These are phyloP conservation scores for Rhabdomys pumilio DNA, from an alignment of 2,797 vertebrate species.

Conservation along the genomic window DNA sequence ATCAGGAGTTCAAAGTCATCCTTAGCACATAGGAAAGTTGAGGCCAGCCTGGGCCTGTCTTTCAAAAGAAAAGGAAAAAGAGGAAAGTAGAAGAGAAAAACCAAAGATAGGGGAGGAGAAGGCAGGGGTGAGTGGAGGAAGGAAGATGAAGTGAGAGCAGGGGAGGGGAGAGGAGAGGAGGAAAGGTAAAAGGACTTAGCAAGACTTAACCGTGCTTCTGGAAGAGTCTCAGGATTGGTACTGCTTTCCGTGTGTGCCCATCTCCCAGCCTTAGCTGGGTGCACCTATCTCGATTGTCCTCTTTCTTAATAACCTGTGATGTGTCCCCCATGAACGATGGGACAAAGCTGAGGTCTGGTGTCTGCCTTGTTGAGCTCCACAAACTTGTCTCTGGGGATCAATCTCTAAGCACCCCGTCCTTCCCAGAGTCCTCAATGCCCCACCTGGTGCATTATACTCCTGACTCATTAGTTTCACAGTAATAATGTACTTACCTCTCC, in stretches of 20 bases:
- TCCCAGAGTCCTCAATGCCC: neutral
- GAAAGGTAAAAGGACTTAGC: neutral
- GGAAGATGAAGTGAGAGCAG: neutral
- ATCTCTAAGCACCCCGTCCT: neutral
- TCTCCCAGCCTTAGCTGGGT: neutral
- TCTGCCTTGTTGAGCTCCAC: neutral
- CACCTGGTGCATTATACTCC: neutral
- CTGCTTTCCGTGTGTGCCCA: no score
- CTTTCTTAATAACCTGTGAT: neutral
- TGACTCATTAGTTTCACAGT: neutral
- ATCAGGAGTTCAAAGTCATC: neutral
- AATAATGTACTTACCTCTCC: neutral
- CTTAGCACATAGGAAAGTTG: neutral
- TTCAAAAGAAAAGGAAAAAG: neutral
- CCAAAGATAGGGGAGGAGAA: no score
- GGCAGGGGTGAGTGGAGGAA: neutral
- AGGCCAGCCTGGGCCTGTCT: neutral
- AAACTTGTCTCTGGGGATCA: no score
- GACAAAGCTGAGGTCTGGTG: neutral
- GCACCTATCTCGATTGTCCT: neutral
- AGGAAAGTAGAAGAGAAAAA: neutral
- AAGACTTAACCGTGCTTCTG: neutral
- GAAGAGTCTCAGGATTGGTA: rapidly evolving
- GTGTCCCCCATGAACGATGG: neutral
- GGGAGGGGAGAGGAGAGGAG: neutral